These are phyloP conservation scores for Upupa epops DNA, from an alignment of 2,113 vertebrate species.

Conservation along the genomic window DNA sequence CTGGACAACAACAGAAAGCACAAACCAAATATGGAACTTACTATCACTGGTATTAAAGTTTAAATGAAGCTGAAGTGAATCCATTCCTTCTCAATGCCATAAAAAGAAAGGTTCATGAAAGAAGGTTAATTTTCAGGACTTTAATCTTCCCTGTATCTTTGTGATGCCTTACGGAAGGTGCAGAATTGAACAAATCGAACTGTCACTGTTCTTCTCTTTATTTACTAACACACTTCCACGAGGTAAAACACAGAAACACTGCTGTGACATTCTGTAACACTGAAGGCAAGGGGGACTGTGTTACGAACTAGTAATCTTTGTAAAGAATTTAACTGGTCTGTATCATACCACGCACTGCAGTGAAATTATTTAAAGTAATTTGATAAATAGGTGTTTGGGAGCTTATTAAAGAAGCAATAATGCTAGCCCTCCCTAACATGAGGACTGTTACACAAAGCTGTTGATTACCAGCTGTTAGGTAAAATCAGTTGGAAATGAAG, in stretches of 20 bases:
- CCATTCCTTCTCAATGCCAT: background rate
- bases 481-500: background rate
- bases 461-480: background rate
- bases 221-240: background rate
- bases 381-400: background rate
- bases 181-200: background rate
- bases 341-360: background rate
- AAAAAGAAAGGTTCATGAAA: background rate
- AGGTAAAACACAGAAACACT: background rate
- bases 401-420: background rate
- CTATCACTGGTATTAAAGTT: background rate
- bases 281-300: fast-evolving
- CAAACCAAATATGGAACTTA: slow-evolving; percentile 6
- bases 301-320: background rate
- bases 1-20: slow-evolving; percentile 31
- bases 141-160: background rate
- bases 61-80: background rate
- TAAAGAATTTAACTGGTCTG: background rate
- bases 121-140: background rate
- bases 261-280: background rate
- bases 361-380: background rate
- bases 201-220: background rate
- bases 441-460: background rate
- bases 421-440: background rate
- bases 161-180: background rate